Percentiles rank a stretch among this genome's conserved stretches.
Conservation (phyloP, 2,113 vertebrate genomes). For the Pavo muticus region DNA sequence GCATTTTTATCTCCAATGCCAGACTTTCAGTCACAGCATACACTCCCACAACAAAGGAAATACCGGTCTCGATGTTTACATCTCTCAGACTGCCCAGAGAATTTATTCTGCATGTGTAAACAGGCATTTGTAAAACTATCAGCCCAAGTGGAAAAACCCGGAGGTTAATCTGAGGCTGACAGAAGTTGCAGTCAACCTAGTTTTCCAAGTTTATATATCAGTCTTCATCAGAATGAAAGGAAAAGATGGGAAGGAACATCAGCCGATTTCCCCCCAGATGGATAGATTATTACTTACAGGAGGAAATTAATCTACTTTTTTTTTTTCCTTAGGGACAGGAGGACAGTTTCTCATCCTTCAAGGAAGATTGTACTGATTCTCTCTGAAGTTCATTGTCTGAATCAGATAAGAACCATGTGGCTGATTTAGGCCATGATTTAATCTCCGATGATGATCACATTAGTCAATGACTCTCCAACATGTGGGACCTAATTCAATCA, state of each 20-base stretch:
- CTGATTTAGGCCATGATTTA: slow-evolving; percentile 50
- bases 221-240: background rate
- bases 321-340: background rate
- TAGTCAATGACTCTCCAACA: slow-evolving; percentile 53
- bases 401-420: slow-evolving; percentile 41
- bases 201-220: background rate
- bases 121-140: background rate
- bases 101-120: background rate
- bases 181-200: background rate
- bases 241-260: background rate
- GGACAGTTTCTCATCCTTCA: slow-evolving; percentile 32
- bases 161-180: background rate
- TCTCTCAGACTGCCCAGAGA: slow-evolving; percentile 2
- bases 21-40: background rate
- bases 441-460: slow-evolving; percentile 55
- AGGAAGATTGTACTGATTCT: slow-evolving; percentile 23
- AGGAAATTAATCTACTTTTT: background rate
- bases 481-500: slow-evolving; percentile 46
- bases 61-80: background rate
- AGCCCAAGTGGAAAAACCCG: background rate
- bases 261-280: background rate
- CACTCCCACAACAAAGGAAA: background rate
- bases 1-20: slow-evolving; percentile 18
- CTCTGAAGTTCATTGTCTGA: slow-evolving; percentile 9
- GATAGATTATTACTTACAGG: background rate